A percentile compares a stretch with the other conserved stretches of the same genome.
Conservation (phyloP, 1,140 invertebrate species). For the Plutomurus gul region DNA sequence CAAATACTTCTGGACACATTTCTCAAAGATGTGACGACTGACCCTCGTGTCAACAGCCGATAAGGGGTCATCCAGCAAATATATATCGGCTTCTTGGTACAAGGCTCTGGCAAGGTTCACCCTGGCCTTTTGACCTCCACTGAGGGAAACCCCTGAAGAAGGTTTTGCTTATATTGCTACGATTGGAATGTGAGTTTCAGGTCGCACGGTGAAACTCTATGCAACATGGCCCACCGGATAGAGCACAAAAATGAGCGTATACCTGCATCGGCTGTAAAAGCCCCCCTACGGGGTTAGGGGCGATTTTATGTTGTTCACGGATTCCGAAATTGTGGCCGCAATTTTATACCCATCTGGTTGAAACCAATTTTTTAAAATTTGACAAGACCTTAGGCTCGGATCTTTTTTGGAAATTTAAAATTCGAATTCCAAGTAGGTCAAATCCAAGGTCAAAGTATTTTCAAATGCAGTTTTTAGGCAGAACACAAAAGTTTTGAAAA, state of each 20-base stretch:
- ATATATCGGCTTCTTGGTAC: slow-evolving; percentile 63
- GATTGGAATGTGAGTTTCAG: not conserved
- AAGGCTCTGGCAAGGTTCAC: slow-evolving; percentile 66
- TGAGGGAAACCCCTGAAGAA: slow-evolving; percentile 53
- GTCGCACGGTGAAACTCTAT: not conserved
- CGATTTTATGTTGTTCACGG: too few species aligned
- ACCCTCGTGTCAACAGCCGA: slow-evolving; percentile 62
- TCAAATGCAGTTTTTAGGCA: too few species aligned
- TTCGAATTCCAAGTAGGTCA: too few species aligned
- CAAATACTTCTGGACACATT: slow-evolving; percentile 57
- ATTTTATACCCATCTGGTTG: not conserved
- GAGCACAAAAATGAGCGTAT: too few species aligned
- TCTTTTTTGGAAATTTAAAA: too few species aligned
- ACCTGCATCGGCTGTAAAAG: too few species aligned
- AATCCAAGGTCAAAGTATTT: too few species aligned
- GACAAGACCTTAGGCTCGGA: too few species aligned
- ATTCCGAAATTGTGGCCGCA: too few species aligned
- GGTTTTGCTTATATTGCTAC: slow-evolving; percentile 62
- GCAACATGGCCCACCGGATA: too few species aligned
- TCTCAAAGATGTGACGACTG: slow-evolving; percentile 61
- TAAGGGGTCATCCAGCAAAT: slow-evolving; percentile 64
- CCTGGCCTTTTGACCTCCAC: slow-evolving; percentile 66
- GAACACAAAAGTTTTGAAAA: too few species aligned
- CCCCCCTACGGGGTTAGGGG: too few species aligned
- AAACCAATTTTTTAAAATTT: not conserved